Evolutionary conservation across 1,140 invertebrate genomes (phyloP), one percentile per base, ranked within the genome.

Genomic region (Saccostrea cuccullata): DNA sequence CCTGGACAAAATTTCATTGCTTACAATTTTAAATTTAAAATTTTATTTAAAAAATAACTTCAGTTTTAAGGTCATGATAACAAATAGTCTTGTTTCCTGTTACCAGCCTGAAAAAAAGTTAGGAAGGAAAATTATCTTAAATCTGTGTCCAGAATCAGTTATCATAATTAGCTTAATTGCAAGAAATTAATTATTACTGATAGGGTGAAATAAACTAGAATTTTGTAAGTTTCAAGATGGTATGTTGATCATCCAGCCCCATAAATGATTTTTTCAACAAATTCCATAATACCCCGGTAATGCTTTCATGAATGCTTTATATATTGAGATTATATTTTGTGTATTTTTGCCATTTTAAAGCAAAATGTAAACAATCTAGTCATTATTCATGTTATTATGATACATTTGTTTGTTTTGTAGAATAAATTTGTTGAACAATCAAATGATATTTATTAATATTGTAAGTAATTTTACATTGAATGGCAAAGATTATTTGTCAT

Each of bases 351-450:
- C 60, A 67, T 67, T 67, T 67, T 9, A 67, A 67, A 67, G 20
- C 60, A n/a, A 67, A 23, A 67, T 67, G 60, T 17, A 67, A 20
- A 67, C 60, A 67, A n/a, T 67, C 60, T 23, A 67, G 60, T 67
- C 60, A 67, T 67, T 67, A 67, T 64, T 20, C 15, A 64, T 67
- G 60, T 67, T 67, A 67, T 67, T 67, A 67, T 67, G 60, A 67
- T 67, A 67, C 9, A 67, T n/a, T 67, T 8, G 17, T 67, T 67
- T 67, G 8, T 23, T 67, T 20, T 67, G 8, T n/a, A 67, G 60
- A 67, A 67, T 67, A 67, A 67, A 67, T 67, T 67, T 20, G 60
- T 67, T 67, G 60, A 20, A 20, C 23, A 67, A 67, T 67, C 60
- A 20, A 67, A 20, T 67, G 2, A 67, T 20, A n/a, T 23, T n/a